phyloP scores from a whole-genome alignment of 2,113 vertebrate genomes.

The Trachemys scripta region DNA sequence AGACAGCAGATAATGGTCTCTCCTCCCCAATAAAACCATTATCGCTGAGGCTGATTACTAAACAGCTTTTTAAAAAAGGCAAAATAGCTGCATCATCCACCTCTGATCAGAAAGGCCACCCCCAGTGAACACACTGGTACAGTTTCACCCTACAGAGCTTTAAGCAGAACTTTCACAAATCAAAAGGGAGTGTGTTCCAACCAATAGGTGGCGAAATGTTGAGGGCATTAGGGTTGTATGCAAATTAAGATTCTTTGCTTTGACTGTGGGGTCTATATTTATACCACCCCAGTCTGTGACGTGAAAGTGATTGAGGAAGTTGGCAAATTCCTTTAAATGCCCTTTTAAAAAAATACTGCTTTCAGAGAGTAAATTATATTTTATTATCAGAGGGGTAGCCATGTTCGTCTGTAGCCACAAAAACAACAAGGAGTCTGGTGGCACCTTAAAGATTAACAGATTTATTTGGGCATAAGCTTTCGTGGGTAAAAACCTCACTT shows the following conservation, averaged over 20 bases:
- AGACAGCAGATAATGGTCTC: neutral
- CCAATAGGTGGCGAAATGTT: neutral
- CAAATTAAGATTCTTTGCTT: neutral
- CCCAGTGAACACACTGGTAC: neutral
- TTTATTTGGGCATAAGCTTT: too few relatives aligned
- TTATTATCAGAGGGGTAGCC: neutral
- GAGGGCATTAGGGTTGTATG: neutral
- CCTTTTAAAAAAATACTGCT: neutral
- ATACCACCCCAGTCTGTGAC: neutral
- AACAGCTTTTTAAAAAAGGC: neutral
- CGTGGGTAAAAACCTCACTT: too few relatives aligned
- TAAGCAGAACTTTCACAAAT: neutral
- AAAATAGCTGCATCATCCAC: neutral
- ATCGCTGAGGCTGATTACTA: neutral
- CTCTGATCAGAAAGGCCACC: rapidly evolving
- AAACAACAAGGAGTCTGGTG: too few relatives aligned
- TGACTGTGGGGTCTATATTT: rapidly evolving
- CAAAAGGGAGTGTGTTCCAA: rapidly evolving
- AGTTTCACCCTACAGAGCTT: rapidly evolving
- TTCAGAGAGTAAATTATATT: neutral
- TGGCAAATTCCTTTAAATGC: neutral
- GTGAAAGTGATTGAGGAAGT: neutral
- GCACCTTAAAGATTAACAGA: too few relatives aligned
- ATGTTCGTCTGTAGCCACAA: too few relatives aligned
- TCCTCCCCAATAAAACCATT: neutral